These are phyloP conservation scores for Macquaria australasica DNA, from an alignment of 2,113 vertebrate genomes.

Conservation along the genomic window DNA sequence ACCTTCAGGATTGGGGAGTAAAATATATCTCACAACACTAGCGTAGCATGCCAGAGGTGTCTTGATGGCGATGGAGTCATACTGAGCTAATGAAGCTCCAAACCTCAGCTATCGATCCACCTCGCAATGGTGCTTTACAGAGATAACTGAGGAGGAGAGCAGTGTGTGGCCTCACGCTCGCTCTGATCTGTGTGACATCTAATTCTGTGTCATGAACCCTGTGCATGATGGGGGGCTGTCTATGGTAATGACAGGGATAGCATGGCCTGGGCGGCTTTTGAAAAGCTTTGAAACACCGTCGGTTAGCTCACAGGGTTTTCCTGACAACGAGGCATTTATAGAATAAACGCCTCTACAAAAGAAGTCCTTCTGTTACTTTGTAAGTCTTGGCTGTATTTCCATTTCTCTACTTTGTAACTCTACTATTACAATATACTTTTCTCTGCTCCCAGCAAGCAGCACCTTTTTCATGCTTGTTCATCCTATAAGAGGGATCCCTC, in stretches of 20 bases:
- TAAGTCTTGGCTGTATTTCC: constrained; percentile 3
- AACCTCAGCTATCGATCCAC: constrained; percentile 79
- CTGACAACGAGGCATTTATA: constrained; percentile 36
- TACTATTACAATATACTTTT: neutral
- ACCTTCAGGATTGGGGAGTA: constrained; percentile 67
- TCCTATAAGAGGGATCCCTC: neutral
- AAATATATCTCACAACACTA: constrained; percentile 64
- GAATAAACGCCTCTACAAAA: constrained; percentile 30
- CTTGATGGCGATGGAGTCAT: constrained; percentile 78
- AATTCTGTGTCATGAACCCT: constrained; percentile 81
- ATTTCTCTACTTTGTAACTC: constrained; percentile 8
- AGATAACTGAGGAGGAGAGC: constrained; percentile 75
- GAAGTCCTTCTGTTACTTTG: too few relatives aligned
- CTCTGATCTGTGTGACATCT: constrained; percentile 81
- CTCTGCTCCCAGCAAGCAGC: neutral
- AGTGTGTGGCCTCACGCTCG: constrained; percentile 73
- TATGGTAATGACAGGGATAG: constrained; percentile 75
- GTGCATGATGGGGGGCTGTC: constrained; percentile 71
- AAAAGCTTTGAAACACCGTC: constrained; percentile 60
- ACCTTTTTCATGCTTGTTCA: neutral
- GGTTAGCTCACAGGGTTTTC: constrained; percentile 45
- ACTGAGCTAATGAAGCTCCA: constrained; percentile 81
- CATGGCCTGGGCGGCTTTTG: constrained; percentile 62
- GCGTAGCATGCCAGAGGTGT: constrained; percentile 71
- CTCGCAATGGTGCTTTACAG: constrained; percentile 69